Evolutionary conservation across 2,888 invertebrate genomes (phyloP), one percentile per base, ranked within the genome.

Genomic region (Toxonevra muliebris): DNA sequence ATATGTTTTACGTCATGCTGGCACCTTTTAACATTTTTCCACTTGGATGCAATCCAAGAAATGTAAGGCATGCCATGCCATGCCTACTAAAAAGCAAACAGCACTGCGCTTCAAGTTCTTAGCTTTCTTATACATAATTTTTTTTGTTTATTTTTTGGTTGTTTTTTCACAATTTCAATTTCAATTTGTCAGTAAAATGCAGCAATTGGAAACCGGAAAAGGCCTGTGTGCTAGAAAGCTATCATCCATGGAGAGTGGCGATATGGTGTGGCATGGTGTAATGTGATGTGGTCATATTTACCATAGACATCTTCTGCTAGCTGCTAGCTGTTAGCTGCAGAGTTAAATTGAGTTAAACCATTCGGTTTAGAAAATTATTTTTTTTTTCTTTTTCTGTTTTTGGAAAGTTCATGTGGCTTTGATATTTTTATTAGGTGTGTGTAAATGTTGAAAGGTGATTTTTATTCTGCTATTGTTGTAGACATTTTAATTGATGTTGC

Each of bases 361-460:
- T 30, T 30, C 7, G 30, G 30, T 43, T 53, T 57, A 52, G 41
- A 50, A 48, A 57, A 50, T n/a, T n/a, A 42, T 58, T 58, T 52
- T 50, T 17, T 30, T 48, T 12, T n/a, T n/a, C n/a, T n/a, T n/a
- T n/a, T 30, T 4, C 9, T 13, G 4, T 15, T n/a, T 40, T 17
- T 15, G n/a, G 15, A 9, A 17, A 54, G 2, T 13, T 48, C 20
- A 45, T 59, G 43, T 52, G 65, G 42, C 20, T 65, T 65, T 59
- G 65, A 65, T 65, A 65, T 65, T 65, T 65, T 65, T 59, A 65
- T 65, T 65, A 59, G 65, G 20, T 30, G 30, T 30, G 30, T 30
- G 30, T 30, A 7, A 4, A 7, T 30, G 30, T 4, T 30, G 30
- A n/a, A n/a, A n/a, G n/a, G n/a, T n/a, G 30, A 30, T 30, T 4